Percentiles rank a stretch among this genome's conserved stretches.
phyloP scores from a whole-genome alignment of 2,113 vertebrate species.

The Rhegmatorhina hoffmannsi region DNA sequence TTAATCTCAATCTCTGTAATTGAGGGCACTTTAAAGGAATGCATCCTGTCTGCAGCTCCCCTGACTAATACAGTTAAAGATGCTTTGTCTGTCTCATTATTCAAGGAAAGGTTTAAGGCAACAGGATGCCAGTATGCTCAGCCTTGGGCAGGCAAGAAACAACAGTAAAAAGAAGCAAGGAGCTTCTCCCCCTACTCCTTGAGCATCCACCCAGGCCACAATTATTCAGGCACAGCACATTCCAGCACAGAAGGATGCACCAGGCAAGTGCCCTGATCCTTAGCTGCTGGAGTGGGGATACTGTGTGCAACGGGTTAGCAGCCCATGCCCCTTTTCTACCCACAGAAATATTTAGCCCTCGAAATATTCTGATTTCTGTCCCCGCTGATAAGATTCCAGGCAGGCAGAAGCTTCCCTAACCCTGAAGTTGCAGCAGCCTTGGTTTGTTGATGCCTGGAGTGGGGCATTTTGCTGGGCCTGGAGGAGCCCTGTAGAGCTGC shows the following conservation, averaged over 20 bases:
- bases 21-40: neutral
- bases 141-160: constrained; percentile 18
- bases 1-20: neutral
- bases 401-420: constrained; percentile 24
- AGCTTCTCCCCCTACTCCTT: neutral
- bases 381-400: neutral
- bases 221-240: neutral
- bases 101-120: neutral
- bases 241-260: neutral
- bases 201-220: constrained; percentile 6
- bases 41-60: neutral
- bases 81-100: constrained; percentile 11
- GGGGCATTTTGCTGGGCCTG: neutral
- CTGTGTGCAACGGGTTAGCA: neutral
- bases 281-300: neutral
- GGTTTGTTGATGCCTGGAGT: constrained; percentile 61
- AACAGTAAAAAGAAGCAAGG: neutral
- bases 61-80: neutral
- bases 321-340: constrained; percentile 22
- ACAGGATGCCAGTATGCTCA: neutral
- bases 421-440: constrained; percentile 5
- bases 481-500: constrained; percentile 5
- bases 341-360: constrained; percentile 47
- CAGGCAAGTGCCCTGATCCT: constrained; percentile 11
- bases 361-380: constrained; percentile 43